These are phyloP conservation scores for Nomada fabriciana DNA, from an alignment of 2,888 invertebrate species.

Conservation along the genomic window DNA sequence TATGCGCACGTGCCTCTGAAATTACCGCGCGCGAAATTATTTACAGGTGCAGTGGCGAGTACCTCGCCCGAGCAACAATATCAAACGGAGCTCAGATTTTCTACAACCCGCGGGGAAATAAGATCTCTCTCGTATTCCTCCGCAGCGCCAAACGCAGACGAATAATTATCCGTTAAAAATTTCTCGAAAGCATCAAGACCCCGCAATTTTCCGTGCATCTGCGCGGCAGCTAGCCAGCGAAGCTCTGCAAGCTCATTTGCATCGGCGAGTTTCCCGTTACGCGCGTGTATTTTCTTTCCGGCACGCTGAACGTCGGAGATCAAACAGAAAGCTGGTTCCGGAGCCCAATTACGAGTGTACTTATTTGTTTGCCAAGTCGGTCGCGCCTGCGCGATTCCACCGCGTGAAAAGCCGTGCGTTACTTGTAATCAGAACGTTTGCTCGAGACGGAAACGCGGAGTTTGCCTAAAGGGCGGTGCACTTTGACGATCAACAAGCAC, in stretches of 20 bases:
- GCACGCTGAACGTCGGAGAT: neutral
- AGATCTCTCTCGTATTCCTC: no score
- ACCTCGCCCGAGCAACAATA: neutral
- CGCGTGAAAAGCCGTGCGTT: conserved; percentile 4
- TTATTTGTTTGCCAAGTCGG: conserved; percentile 13
- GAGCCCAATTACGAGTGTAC: neutral
- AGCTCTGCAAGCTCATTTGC: neutral
- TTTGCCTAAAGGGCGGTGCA: neutral
- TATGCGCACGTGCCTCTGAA: conserved; percentile 1
- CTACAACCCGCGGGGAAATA: no score
- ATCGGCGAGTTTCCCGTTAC: neutral
- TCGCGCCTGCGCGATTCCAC: neutral
- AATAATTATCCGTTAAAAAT: no score
- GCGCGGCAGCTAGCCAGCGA: neutral
- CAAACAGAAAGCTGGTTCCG: neutral
- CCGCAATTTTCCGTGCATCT: neutral
- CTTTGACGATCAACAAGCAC: conserved; percentile 23
- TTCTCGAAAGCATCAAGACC: no score
- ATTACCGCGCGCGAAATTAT: conserved; percentile 22
- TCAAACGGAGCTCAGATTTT: neutral
- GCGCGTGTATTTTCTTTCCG: conserved; percentile 10
- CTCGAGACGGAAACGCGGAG: neutral
- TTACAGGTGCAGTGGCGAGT: conserved; percentile 11
- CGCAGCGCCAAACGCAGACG: no score
- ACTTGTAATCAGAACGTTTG: neutral